Base-by-base conservation (phyloP, 2,797 vertebrate genomes). In the Muscicapa striata region DNA sequence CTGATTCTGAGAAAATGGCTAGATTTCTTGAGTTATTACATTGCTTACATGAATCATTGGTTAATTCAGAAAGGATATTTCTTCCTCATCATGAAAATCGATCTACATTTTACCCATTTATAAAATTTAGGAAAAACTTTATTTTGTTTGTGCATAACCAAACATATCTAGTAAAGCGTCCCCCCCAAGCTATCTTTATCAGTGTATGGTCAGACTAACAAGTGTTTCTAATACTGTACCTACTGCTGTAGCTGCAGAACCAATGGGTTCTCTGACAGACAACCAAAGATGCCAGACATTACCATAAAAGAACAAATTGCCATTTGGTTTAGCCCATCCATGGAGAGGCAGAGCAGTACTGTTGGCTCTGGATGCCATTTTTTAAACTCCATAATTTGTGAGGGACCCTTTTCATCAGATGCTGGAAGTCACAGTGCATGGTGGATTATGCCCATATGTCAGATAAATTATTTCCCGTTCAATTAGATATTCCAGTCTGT, bases 31-130 rank as follows among this genome's bases (percentile, higher is more conserved):
- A 12, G 11, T 27, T 51, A 69, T 74, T 45, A 66, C 11, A 17
- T 48, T 36, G 22, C 3, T 75, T 55, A 70, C 22, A 26, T 11
- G 15, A 74, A 41, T 4, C 4, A 13, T 26, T 46, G 15, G 3
- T 5, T 22, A 46, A 61, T 66, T 70, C 26, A 72, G 7, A 26
- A 43, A 80, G 21, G 19, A 52, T 62, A 57, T 0, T 46, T 66
- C 27, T 30, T 76, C 18, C 6, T 48, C 23, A 46, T 55, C 20
- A 16, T 0, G 0, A 17, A 66, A 48, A 41, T 43, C 4, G 7
- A 4, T 19, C 43, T 32, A 29, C 7, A 24, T 34, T 58, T 52
- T 72, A 13, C 4, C 3, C 0, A 32, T 29, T 41, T 73, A 18
- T 55, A 67, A 80, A 55, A 66, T 41, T 18, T 36, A 11, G n/a